Base-by-base conservation (phyloP, 2,888 invertebrate species). In the Anthrax anthrax region DNA sequence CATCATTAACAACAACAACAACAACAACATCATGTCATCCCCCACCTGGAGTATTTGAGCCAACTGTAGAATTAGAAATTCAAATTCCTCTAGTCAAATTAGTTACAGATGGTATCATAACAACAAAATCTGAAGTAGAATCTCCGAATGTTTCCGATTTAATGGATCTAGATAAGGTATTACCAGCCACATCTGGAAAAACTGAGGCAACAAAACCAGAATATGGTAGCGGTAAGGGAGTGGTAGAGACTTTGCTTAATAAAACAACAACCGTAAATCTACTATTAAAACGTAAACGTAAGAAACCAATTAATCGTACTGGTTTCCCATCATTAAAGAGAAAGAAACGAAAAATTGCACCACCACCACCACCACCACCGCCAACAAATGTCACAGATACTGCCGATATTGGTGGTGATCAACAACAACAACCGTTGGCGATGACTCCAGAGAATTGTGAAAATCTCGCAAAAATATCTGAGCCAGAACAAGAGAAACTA, bases 281-380 rank as follows among this genome's bases (percentile, higher is more conserved):
- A 14, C 54, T 64, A 37, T 71, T 75, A 50, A 74, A 72, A 58
- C 62, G 73, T 2, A 76, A 77, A 56, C 74, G 86, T 55, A 75
- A 87, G 37, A 82, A 88, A 62, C 79, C 84, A 18, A 81, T 85
- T 38, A 90, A 90, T 60, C 74, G 87, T 55, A 90, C 89, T 17
- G 91, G 91, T 4, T 91, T 91, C 63, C 91, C 91, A 0, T 84
- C 80, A 18, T 71, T 84, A 16, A 85, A 85, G 58, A 82, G 78
- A 60, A 89, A 87, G 67, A 89, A 87, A 61, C 83, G 85, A 61
- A 40, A 45, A 32, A 23, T 23, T 23, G 8, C 23, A 23, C 23
- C 23, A 23, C 4, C 23, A 23, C 14, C 17, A 19, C 29, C 37
- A 29, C 19, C 18, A 32, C 27, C 46, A 16, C 23, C 23, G 8